Conservation (phyloP, 2,797 vertebrate species). For the Anableps anableps region DNA sequence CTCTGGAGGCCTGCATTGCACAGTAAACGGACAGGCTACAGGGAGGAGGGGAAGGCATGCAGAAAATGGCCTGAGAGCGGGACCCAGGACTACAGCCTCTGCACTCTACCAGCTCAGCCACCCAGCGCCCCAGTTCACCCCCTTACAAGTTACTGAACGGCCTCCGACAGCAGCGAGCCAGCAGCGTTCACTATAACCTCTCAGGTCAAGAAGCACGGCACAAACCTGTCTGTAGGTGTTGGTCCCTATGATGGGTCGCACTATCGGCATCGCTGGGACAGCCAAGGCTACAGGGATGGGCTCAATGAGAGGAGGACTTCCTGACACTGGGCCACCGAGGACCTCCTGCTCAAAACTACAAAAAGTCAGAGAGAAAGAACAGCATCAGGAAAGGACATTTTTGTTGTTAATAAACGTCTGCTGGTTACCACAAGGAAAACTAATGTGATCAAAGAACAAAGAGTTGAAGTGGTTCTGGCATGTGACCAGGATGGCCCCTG, state of each 20-base stretch:
- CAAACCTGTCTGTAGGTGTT: conserved; percentile 92
- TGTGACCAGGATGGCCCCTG: not conserved
- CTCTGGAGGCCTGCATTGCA: too few relatives aligned
- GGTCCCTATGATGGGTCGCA: conserved; percentile 90
- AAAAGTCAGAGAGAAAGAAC: not conserved
- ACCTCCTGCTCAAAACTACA: conserved; percentile 93
- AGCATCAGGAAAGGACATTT: not conserved
- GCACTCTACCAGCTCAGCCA: too few relatives aligned
- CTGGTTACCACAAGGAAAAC: not conserved
- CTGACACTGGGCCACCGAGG: conserved; percentile 85
- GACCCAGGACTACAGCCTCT: too few relatives aligned
- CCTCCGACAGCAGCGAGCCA: too few relatives aligned
- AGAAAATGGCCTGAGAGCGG: too few relatives aligned
- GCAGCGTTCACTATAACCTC: too few relatives aligned
- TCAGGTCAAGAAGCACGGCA: not conserved
- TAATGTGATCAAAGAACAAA: not conserved
- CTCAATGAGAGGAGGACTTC: conserved; percentile 75
- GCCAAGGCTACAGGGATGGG: conserved; percentile 80
- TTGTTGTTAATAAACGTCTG: not conserved
- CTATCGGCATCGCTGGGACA: conserved; percentile 75
- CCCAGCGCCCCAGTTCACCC: too few relatives aligned
- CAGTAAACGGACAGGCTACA: too few relatives aligned
- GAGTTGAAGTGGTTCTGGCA: not conserved
- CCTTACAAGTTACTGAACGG: too few relatives aligned
- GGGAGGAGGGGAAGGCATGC: too few relatives aligned